Evolutionary conservation across 2,797 vertebrate species (phyloP).

Genomic region (Brotula barbata): DNA sequence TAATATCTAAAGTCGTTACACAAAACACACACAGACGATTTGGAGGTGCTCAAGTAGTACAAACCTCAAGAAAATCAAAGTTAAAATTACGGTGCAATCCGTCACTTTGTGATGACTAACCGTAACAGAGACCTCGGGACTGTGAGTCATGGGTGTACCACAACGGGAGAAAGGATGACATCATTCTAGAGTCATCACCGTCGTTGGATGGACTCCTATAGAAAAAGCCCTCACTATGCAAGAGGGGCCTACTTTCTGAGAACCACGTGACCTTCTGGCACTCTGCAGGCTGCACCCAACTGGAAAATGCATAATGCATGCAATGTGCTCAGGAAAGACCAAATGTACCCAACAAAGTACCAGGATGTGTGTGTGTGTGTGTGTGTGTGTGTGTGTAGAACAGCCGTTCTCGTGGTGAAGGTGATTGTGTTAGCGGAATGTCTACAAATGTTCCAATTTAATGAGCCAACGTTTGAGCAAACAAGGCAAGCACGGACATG

Average conservation of each 20-base stretch:
- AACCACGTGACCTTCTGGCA: conserved; percentile 74
- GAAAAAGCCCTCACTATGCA: conserved; percentile 63
- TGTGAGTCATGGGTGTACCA: conserved; percentile 77
- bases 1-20: not conserved
- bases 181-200: conserved; percentile 77
- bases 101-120: conserved; percentile 56
- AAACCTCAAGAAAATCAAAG: conserved; percentile 4
- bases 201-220: conserved; percentile 61
- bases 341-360: conserved; percentile 30
- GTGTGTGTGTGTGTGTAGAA: not conserved
- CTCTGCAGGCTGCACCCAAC: conserved; percentile 70
- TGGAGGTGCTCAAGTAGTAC: conserved; percentile 3
- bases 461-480: conserved; percentile 10
- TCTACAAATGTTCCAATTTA: not conserved
- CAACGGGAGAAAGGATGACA: conserved; percentile 73
- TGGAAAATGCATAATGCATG: conserved; percentile 64
- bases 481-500: conserved; percentile 54
- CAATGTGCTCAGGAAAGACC: conserved; percentile 25
- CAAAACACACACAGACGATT: not conserved
- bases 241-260: conserved; percentile 67
- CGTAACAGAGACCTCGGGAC: conserved; percentile 68
- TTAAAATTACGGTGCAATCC: conserved; percentile 15
- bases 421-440: conserved; percentile 1
- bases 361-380: conserved; percentile 22
- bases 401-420: conserved; percentile 16